Base-by-base conservation (phyloP, 2,888 invertebrate genomes). In the Rhabditophanes sp. region DNA sequence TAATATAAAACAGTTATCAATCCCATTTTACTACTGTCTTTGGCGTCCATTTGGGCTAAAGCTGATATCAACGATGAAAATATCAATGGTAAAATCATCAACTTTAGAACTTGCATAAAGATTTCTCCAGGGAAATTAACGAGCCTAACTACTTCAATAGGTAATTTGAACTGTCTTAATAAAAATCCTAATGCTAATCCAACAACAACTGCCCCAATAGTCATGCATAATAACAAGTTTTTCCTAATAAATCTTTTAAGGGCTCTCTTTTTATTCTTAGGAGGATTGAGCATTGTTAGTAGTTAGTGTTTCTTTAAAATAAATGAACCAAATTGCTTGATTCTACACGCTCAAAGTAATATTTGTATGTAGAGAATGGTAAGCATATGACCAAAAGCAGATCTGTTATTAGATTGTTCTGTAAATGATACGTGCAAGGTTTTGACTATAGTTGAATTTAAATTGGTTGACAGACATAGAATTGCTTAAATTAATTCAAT, bases 111-210 rank as follows among this genome's bases (percentile, higher is more conserved):
- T 50, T 83, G 75, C 79, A 84, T 82, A 66, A 84, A 83, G 5
- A 84, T 73, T 65, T 84, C 84, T 21, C 84, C 84, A 6, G 84
- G 84, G 65, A 83, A 84, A 7, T 82, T 78, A 50, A 84, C 78
- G 41, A 83, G 69, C 69, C 55, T 47, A 12, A 65, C 49, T n/a
- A 61, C 54, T 24, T 61, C 62, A 11, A 48, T 44, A 23, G 77
- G 75, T 30, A 80, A 73, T 37, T 76, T 69, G 50, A 77, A 69
- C 18, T 78, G 52, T 11, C 66, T 56, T 15, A 68, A 52, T 4
- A 51, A 41, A 30, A 67, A 54, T 6, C 69, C 68, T 47, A 46
- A 5, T 44, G 79, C 63, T 46, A 74, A 69, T 39, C 80, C 74
- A 32, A 82, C 80, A 21, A 77, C 66, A 29, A 79, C 59, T 11